Conservation (phyloP, 2,113 vertebrate species). For the Lycaon pictus region DNA sequence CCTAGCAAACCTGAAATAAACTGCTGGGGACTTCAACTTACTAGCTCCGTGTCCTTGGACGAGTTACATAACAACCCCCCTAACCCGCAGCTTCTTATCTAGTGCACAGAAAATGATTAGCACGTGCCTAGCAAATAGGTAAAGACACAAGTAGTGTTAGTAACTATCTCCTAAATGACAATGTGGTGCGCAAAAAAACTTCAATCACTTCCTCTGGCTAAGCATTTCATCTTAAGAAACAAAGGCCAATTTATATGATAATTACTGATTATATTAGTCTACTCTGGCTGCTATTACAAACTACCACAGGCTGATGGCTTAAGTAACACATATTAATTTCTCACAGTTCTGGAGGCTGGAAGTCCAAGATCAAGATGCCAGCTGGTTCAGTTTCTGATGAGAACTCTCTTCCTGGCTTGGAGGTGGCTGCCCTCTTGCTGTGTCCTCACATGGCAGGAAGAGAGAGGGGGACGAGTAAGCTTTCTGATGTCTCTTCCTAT, state of each 20-base stretch:
- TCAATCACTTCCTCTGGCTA: background rate
- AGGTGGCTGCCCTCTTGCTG: background rate
- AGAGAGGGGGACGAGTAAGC: background rate
- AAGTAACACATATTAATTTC: background rate
- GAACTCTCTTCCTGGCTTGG: background rate
- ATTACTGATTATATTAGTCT: background rate
- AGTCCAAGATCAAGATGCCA: background rate
- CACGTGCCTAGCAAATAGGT: background rate
- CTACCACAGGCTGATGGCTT: background rate
- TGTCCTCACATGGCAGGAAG: background rate
- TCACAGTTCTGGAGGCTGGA: background rate
- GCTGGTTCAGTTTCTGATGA: background rate
- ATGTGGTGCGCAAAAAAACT: background rate
- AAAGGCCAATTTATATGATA: background rate
- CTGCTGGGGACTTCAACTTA: background rate
- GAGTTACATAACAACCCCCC: background rate
- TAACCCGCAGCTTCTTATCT: background rate
- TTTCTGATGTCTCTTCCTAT: background rate
- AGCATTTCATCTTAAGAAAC: background rate
- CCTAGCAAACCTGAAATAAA: background rate
- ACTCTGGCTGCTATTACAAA: background rate
- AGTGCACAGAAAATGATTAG: background rate
- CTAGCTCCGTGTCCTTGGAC: background rate
- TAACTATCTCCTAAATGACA: slow-evolving; percentile 1
- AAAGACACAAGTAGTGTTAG: background rate